phyloP scores from a whole-genome alignment of 1,140 invertebrate species.

The Tetramorium alpestre region DNA sequence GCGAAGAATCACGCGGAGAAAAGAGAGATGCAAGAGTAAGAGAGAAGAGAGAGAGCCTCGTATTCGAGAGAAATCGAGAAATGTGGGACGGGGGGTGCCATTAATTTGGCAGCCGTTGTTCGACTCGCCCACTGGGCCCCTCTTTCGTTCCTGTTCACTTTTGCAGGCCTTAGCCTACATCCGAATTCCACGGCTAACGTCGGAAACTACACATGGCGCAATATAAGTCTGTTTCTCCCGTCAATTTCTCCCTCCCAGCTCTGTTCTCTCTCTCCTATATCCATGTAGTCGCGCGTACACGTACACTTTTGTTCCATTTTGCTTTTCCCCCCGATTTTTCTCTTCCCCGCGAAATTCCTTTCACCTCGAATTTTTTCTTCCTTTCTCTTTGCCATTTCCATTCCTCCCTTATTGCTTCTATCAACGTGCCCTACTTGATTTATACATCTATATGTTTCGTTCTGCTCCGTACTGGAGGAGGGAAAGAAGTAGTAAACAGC shows the following conservation, averaged over 20 bases:
- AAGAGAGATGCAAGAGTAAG: not conserved
- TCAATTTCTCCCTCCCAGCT: not conserved
- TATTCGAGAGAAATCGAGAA: constrained; percentile 72
- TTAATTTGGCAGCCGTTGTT: constrained; percentile 77
- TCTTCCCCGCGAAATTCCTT: constrained; percentile 23
- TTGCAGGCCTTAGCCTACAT: constrained; percentile 67
- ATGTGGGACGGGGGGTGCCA: constrained; percentile 73
- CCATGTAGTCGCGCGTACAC: not conserved
- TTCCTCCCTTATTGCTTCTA: constrained; percentile 77
- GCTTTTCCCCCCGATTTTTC: constrained; percentile 6
- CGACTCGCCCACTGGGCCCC: constrained; percentile 70
- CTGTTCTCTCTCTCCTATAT: not conserved
- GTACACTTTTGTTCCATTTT: constrained; percentile 44
- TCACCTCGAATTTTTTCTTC: constrained; percentile 30
- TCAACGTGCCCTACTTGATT: constrained; percentile 76
- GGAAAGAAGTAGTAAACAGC: not conserved
- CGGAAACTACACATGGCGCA: constrained; percentile 67
- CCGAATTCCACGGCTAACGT: constrained; percentile 70
- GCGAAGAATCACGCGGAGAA: not conserved
- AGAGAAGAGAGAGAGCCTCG: not conserved
- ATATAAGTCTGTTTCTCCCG: constrained; percentile 68
- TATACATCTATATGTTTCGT: constrained; percentile 73
- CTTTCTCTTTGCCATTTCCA: constrained; percentile 48
- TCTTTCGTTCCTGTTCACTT: constrained; percentile 31
- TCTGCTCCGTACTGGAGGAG: constrained; percentile 38